phyloP scores from a whole-genome alignment of 2,888 invertebrate genomes.

The Yponomeuta cagnagella region DNA sequence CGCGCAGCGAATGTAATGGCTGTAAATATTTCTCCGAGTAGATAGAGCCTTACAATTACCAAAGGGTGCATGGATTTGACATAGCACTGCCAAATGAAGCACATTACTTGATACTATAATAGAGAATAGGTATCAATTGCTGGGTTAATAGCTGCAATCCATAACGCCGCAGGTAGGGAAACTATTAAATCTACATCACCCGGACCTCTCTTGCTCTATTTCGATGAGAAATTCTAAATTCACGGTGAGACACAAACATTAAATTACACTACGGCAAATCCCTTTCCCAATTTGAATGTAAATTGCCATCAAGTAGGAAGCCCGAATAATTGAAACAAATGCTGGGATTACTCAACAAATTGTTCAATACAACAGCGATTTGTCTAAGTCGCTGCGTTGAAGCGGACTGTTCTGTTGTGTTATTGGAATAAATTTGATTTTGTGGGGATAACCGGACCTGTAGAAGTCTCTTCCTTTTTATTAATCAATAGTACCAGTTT shows the following conservation, averaged over 20 bases:
- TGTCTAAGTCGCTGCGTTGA: constrained; percentile 61
- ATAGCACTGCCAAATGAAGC: neutral
- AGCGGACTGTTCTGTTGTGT: constrained; percentile 51
- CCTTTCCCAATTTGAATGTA: constrained; percentile 37
- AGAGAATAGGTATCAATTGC: neutral
- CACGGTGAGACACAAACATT: constrained; percentile 43
- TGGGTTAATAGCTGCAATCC: neutral
- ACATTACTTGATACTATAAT: neutral
- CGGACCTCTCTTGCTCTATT: constrained; percentile 16
- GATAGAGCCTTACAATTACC: constrained; percentile 32
- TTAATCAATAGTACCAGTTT: neutral
- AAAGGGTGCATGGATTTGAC: constrained; percentile 18
- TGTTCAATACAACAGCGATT: constrained; percentile 72
- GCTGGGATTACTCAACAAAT: constrained; percentile 72
- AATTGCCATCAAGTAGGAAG: constrained; percentile 54
- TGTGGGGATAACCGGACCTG: constrained; percentile 13
- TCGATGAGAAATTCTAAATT: constrained; percentile 44
- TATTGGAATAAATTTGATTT: constrained; percentile 47
- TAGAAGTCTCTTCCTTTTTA: neutral
- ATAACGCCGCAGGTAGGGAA: constrained; percentile 6
- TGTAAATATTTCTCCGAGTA: constrained; percentile 45
- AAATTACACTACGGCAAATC: constrained; percentile 28
- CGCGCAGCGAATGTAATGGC: constrained; percentile 48
- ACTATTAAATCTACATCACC: neutral
- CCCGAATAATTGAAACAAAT: constrained; percentile 72